A percentile compares a stretch with the other conserved stretches of the same genome.
Evolutionary conservation across 2,113 vertebrate species (phyloP).

Genomic region (Ictalurus punctatus): DNA sequence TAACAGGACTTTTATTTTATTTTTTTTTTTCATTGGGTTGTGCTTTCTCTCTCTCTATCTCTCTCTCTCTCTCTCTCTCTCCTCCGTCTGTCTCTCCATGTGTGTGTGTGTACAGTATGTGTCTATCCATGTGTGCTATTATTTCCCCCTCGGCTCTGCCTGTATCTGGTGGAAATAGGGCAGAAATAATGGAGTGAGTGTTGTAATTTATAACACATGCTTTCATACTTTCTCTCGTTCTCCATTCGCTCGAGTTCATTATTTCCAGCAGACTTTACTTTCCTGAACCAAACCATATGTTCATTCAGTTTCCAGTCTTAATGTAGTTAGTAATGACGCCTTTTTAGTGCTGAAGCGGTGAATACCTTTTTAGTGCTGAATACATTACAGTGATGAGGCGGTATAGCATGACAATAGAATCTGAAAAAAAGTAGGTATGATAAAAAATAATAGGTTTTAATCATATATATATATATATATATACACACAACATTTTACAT

Average conservation of each 20-base stretch:
- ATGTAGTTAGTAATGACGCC: not conserved
- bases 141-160: constrained; percentile 65
- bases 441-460: not conserved
- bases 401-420: not conserved
- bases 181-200: constrained; percentile 63
- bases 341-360: not conserved
- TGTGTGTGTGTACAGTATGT: not conserved
- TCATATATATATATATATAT: too few species aligned
- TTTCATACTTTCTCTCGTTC: constrained; percentile 9
- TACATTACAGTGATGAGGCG: not conserved
- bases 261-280: not conserved
- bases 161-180: constrained; percentile 66
- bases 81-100: not conserved
- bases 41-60: not conserved
- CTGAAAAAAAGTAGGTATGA: not conserved
- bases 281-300: constrained; percentile 6
- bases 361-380: not conserved
- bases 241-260: not conserved
- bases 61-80: not conserved
- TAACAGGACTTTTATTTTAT: not conserved
- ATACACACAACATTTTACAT: too few species aligned
- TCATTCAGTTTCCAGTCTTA: not conserved
- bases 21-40: not conserved
- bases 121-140: constrained; percentile 56
- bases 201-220: constrained; percentile 71